Evolutionary conservation across 2,797 vertebrate genomes (phyloP).

Genomic region (Sebastolobus alascanus): DNA sequence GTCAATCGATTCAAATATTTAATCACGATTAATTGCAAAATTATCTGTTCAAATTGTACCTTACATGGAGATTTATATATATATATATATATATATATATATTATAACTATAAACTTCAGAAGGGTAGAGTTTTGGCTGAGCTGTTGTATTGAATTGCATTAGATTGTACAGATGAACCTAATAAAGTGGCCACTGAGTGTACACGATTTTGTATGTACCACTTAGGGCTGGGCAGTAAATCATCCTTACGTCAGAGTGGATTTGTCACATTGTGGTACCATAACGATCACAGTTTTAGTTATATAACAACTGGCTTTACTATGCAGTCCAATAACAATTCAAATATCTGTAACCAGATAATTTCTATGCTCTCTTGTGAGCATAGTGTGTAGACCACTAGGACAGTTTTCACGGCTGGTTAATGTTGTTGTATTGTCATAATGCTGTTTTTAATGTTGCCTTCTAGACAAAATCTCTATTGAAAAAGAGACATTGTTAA

Average conservation of each 20-base stretch:
- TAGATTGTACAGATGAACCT: not conserved
- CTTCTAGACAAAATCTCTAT: not conserved
- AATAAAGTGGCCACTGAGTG: conserved; percentile 3
- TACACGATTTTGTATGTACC: conserved; percentile 33
- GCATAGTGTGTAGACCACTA: too few relatives aligned
- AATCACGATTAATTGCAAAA: too few relatives aligned
- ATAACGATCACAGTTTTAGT: not conserved
- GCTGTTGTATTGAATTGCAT: not conserved
- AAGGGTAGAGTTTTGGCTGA: not conserved
- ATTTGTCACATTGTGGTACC: not conserved
- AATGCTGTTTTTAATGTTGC: not conserved
- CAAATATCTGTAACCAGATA: not conserved
- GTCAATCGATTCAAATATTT: too few relatives aligned
- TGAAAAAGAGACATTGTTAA: not conserved
- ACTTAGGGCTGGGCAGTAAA: not conserved
- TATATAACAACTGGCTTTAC: not conserved
- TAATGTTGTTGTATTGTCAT: not conserved
- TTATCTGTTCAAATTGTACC: too few relatives aligned
- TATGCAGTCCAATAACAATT: not conserved
- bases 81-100: too few relatives aligned
- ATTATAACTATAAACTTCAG: not conserved
- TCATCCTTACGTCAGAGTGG: not conserved
- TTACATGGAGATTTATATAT: too few relatives aligned
- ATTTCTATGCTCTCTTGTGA: not conserved
- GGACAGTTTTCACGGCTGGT: not conserved